Percentiles rank a stretch among this genome's conserved stretches.
Evolutionary conservation across 2,113 vertebrate genomes (phyloP).

Genomic region (Amazona vittata): DNA sequence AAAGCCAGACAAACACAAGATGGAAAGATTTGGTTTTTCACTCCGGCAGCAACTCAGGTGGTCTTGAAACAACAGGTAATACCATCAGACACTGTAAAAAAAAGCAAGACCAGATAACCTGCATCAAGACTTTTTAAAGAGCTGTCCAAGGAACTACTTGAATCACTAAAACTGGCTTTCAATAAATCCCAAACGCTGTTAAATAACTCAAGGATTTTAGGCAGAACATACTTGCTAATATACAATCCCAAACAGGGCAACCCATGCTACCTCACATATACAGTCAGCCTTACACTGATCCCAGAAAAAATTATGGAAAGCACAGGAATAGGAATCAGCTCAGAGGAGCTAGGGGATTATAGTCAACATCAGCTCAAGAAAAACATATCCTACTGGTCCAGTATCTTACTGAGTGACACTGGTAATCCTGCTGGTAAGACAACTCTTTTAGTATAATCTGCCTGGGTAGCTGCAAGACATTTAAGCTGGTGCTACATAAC

Average conservation of each 20-base stretch:
- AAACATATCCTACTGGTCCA: not conserved
- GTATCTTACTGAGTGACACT: not conserved
- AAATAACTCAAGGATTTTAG: not conserved
- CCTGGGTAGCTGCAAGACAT: not conserved
- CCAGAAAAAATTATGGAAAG: not conserved
- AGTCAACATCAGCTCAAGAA: not conserved
- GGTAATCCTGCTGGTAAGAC: not conserved
- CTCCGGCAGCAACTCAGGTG: not conserved
- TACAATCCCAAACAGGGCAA: not conserved
- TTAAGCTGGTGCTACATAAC: not conserved
- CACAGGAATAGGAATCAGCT: not conserved
- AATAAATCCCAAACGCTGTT: not conserved
- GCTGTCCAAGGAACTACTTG: not conserved
- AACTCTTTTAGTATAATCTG: not conserved
- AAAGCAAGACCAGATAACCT: not conserved
- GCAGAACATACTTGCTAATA: not conserved
- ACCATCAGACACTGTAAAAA: not conserved
- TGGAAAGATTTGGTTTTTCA: not conserved
- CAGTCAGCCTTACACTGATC: not conserved
- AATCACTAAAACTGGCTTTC: not conserved
- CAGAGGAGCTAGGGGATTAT: not conserved
- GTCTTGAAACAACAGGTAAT: not conserved
- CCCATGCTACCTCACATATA: not conserved
- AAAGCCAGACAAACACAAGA: not conserved
- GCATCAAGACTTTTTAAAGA: not conserved